Conservation (phyloP, 2,888 invertebrate genomes). For the Cosmia trapezina region DNA sequence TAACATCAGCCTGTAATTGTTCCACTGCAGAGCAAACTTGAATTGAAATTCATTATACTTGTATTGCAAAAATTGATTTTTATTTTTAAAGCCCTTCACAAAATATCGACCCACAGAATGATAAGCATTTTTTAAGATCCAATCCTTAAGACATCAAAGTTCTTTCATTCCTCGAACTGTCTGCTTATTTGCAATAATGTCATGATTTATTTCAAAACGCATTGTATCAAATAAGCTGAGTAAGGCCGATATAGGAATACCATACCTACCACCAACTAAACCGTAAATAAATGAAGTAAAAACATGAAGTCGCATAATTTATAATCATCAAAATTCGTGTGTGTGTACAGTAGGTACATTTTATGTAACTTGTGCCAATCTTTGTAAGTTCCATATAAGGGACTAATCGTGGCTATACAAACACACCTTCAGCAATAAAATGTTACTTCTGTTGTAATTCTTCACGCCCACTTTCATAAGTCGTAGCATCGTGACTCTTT, state of each 20-base stretch:
- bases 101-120: conserved; percentile 61
- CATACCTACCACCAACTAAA: neutral
- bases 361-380: conserved; percentile 36
- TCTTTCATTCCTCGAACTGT: conserved; percentile 58
- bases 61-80: conserved; percentile 27
- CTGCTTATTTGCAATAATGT: conserved; percentile 67
- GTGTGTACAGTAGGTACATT: neutral
- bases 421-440: conserved; percentile 24
- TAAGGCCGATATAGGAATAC: conserved; percentile 30
- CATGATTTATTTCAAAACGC: conserved; percentile 65
- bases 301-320: neutral
- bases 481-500: conserved; percentile 57
- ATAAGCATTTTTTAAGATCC: conserved; percentile 63
- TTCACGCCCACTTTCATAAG: conserved; percentile 54
- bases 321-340: conserved; percentile 20
- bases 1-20: neutral
- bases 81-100: conserved; percentile 38
- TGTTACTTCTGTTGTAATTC: conserved; percentile 31
- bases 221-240: conserved; percentile 55
- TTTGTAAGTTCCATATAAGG: conserved; percentile 40
- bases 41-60: conserved; percentile 26
- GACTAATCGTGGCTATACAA: conserved; percentile 27
- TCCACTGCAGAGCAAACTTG: conserved; percentile 5
- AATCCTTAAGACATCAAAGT: conserved; percentile 61
- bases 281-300: neutral